A percentile compares a stretch with the other conserved stretches of the same genome.
Conservation (phyloP, 1,140 invertebrate species). For the Leptinotarsa undecemlineata region DNA sequence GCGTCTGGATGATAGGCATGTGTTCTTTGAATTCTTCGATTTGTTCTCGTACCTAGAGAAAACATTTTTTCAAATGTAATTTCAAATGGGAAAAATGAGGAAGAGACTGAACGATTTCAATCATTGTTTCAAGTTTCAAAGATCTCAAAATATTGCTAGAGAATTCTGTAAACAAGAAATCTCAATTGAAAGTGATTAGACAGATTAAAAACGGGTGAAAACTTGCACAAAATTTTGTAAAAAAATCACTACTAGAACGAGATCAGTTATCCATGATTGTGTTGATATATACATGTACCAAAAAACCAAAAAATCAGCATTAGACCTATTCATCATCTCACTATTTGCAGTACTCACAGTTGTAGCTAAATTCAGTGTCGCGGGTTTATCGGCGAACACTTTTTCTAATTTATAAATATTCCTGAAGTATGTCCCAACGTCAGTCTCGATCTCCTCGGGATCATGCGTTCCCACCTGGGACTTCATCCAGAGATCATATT, state of each 20-base stretch:
- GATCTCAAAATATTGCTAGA: too few species aligned
- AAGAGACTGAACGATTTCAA: too few species aligned
- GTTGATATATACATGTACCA: too few species aligned
- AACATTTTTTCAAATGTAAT: too few species aligned
- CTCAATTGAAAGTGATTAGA: too few species aligned
- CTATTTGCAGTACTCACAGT: slow-evolving; percentile 57
- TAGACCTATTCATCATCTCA: not conserved
- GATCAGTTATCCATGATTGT: too few species aligned
- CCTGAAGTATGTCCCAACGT: slow-evolving; percentile 79
- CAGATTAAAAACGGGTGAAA: too few species aligned
- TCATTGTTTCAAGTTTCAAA: too few species aligned
- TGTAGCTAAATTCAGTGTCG: slow-evolving; percentile 65
- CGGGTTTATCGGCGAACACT: slow-evolving; percentile 74
- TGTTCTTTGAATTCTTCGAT: slow-evolving; percentile 91
- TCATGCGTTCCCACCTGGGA: slow-evolving; percentile 82
- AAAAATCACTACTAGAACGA: too few species aligned
- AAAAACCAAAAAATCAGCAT: not conserved
- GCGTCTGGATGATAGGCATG: slow-evolving; percentile 86
- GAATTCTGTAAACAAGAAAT: too few species aligned
- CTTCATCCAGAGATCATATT: slow-evolving; percentile 81
- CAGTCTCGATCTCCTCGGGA: slow-evolving; percentile 86
- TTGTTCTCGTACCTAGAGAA: slow-evolving; percentile 58
- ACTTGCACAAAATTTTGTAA: too few species aligned
- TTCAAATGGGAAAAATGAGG: too few species aligned
- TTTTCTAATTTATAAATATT: slow-evolving; percentile 89